phyloP scores from a whole-genome alignment of 2,888 invertebrate genomes.

The Dione juno region DNA sequence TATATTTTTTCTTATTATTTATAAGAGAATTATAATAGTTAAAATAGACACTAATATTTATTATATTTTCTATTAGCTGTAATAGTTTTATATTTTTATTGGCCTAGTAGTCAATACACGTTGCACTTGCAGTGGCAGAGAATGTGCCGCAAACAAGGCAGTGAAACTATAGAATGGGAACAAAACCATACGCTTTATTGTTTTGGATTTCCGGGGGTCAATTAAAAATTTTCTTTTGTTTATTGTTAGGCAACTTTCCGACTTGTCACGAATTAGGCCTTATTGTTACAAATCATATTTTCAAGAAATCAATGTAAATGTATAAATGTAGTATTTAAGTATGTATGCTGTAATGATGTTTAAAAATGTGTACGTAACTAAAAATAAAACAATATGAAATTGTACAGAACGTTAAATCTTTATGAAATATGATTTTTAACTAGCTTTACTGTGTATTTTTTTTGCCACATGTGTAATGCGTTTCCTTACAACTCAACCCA shows the following conservation, averaged over 20 bases:
- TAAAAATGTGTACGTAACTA: too few species aligned
- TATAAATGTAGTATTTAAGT: too few species aligned
- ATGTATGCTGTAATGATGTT: too few species aligned
- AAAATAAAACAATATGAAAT: too few species aligned
- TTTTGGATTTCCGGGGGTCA: constrained; percentile 59
- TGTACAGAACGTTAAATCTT: too few species aligned
- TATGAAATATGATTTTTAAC: too few species aligned
- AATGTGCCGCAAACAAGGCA: constrained; percentile 51
- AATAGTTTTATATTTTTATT: not conserved
- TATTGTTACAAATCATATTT: constrained; percentile 1
- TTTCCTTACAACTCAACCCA: too few species aligned
- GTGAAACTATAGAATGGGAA: constrained; percentile 57
- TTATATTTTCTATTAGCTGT: not conserved
- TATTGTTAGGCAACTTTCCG: constrained; percentile 40
- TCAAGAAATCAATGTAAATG: not conserved
- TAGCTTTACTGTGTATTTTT: too few species aligned
- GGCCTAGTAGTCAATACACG: constrained; percentile 34
- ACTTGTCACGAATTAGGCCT: constrained; percentile 22
- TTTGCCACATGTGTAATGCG: too few species aligned
- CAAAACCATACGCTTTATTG: constrained; percentile 56
- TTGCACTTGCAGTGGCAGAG: constrained; percentile 42
- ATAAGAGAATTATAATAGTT: too few species aligned
- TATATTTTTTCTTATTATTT: too few species aligned
- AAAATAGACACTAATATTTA: too few species aligned
- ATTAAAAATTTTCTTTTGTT: constrained; percentile 50